These are phyloP conservation scores for Uloborus plumipes DNA, from an alignment of 2,888 invertebrate genomes.

Conservation along the genomic window DNA sequence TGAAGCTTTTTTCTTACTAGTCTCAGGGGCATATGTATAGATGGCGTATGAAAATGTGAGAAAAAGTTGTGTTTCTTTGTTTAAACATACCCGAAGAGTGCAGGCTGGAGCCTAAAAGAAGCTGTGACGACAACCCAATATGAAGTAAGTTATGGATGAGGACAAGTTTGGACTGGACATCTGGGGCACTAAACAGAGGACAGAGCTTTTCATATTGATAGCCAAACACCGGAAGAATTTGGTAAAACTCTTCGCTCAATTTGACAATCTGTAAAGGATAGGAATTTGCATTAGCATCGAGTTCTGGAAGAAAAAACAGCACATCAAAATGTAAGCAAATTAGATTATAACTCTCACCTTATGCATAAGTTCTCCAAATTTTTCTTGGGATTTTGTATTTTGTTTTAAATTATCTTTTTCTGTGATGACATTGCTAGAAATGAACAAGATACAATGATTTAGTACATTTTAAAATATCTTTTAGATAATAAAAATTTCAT, in stretches of 20 bases:
- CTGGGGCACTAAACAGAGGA: conserved; percentile 70
- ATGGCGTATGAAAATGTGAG: too few species aligned
- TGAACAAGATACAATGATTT: too few species aligned
- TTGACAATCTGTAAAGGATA: conserved; percentile 69
- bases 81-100: conserved; percentile 68
- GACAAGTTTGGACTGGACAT: conserved; percentile 69
- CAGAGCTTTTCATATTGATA: conserved; percentile 72
- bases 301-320: neutral
- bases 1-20: too few species aligned
- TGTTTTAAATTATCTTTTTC: conserved; percentile 53
- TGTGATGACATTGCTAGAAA: conserved; percentile 42
- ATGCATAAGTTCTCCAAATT: conserved; percentile 58
- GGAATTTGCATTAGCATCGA: conserved; percentile 4
- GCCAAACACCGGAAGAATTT: conserved; percentile 73
- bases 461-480: too few species aligned
- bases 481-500: too few species aligned
- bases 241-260: conserved; percentile 73
- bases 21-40: too few species aligned
- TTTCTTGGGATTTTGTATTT: conserved; percentile 56
- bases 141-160: conserved; percentile 71
- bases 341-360: conserved; percentile 14
- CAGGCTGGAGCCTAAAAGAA: conserved; percentile 71
- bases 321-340: neutral
- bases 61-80: too few species aligned
- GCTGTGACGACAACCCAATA: conserved; percentile 71